These are phyloP conservation scores for Monarcha castaneiventris DNA, from an alignment of 2,113 vertebrate genomes.

Conservation along the genomic window DNA sequence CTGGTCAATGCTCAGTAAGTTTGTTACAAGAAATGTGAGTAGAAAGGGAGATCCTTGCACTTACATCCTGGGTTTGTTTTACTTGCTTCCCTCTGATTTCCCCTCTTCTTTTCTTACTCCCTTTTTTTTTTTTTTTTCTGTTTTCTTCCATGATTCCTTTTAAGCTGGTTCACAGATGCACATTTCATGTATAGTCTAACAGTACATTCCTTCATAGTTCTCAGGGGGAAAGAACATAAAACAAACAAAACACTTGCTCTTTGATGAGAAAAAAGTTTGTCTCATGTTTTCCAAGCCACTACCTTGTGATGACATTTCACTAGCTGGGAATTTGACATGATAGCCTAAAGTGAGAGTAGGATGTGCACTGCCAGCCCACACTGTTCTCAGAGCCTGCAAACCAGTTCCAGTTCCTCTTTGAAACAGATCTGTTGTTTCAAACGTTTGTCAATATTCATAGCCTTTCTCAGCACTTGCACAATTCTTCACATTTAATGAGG, in stretches of 20 bases:
- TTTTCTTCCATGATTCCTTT: background rate
- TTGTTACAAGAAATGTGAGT: accelerated
- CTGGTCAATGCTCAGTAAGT: background rate
- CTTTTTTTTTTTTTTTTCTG: background rate
- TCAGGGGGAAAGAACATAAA: background rate
- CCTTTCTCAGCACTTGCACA: background rate
- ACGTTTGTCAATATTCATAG: background rate
- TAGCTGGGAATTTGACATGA: background rate
- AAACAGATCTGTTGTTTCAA: background rate
- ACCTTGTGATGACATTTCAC: background rate
- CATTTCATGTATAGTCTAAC: background rate
- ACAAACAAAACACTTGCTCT: background rate
- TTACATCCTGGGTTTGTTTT: background rate
- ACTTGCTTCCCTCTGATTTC: background rate
- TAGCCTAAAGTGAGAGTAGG: background rate
- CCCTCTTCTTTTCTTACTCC: background rate
- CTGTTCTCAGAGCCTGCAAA: background rate
- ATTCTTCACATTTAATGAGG: background rate
- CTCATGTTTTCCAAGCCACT: background rate
- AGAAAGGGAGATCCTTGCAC: background rate
- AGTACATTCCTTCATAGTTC: background rate
- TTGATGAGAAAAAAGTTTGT: background rate
- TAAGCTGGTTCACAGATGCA: background rate
- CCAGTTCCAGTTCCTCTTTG: background rate
- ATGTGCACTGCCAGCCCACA: background rate